Conservation (phyloP, 1,140 invertebrate genomes). For the Drosophila mojavensis region DNA sequence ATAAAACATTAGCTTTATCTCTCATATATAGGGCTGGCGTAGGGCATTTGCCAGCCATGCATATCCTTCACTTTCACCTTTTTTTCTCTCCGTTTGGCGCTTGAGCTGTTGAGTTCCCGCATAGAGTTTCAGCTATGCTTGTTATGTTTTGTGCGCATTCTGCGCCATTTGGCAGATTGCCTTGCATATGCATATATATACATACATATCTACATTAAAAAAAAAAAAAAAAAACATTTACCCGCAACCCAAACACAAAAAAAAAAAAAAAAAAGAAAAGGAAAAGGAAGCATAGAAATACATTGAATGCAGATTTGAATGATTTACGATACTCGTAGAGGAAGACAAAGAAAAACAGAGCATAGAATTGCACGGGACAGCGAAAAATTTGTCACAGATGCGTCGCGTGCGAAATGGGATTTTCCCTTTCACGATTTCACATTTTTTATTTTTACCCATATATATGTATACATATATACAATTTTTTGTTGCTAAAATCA, state of each 20-base stretch:
- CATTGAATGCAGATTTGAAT: conserved; percentile 54
- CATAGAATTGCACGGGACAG: conserved; percentile 26
- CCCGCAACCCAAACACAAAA: not conserved
- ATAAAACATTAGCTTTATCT: too few relatives aligned
- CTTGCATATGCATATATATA: conserved; percentile 31
- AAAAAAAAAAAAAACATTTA: not conserved
- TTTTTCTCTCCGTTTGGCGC: not conserved
- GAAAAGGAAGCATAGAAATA: conserved; percentile 10
- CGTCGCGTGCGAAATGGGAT: conserved; percentile 23
- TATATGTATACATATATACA: conserved; percentile 5
- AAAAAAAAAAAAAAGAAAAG: not conserved
- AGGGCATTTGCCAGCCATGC: not conserved
- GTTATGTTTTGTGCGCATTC: conserved; percentile 33
- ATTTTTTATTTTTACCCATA: not conserved
- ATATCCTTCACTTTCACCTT: not conserved
- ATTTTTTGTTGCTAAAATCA: conserved; percentile 16
- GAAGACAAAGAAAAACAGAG: not conserved
- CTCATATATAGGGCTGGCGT: too few relatives aligned
- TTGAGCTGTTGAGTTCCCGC: conserved; percentile 9
- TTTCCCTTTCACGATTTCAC: conserved; percentile 18
- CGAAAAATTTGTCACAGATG: conserved; percentile 46
- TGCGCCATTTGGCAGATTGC: conserved; percentile 53
- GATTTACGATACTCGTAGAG: conserved; percentile 47
- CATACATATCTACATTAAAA: conserved; percentile 19
- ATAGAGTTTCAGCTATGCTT: conserved; percentile 14